Evolutionary conservation across 2,113 vertebrate genomes (phyloP), one percentile per base, ranked within the genome.

Genomic region (Stomatorhinus ivindoensis): DNA sequence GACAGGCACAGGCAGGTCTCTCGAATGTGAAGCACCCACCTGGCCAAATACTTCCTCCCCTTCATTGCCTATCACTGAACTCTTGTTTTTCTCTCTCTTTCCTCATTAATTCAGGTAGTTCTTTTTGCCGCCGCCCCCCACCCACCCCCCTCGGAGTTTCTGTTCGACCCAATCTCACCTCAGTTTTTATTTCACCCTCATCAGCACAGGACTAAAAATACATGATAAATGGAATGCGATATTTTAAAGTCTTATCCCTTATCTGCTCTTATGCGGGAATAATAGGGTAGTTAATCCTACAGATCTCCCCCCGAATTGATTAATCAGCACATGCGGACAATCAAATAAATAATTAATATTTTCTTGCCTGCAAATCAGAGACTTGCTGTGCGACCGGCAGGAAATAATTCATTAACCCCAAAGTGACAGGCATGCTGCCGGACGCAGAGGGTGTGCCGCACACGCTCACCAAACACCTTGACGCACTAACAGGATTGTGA

Each of bases 331-430:
- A 95, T 95, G 94, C 94, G 92, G 95, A 96, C 95, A 96, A 96
- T 96, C 96, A 96, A 95, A 96, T 96, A 96, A 96, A 96, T 95
- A 95, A 96, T 96, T 95, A 96, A 96, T 96, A 95, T 94, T 94
- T 95, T 91, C 92, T 93, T 94, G 94, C 93, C 94, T 92, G 93
- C 92, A 93, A 93, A 93, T 95, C 83, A 91, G 95, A 95, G 94
- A 95, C 94, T 95, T 95, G 94, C 94, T 94, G 95, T 92, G 94
- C 94, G 95, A 95, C 94, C 94, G 93, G 94, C 96, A 93, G 95
- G 95, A 95, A 96, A 96, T 96, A 95, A 96, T 96, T 95, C 93
- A 95, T 95, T 94, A 95, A 96, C 93, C 93, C 93, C 94, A 94
- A 93, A 90, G 92, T 94, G 94, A 95, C 95, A 93, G 94, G 94